phyloP scores from a whole-genome alignment of 2,888 invertebrate species.

The Limnephilus lunatus region DNA sequence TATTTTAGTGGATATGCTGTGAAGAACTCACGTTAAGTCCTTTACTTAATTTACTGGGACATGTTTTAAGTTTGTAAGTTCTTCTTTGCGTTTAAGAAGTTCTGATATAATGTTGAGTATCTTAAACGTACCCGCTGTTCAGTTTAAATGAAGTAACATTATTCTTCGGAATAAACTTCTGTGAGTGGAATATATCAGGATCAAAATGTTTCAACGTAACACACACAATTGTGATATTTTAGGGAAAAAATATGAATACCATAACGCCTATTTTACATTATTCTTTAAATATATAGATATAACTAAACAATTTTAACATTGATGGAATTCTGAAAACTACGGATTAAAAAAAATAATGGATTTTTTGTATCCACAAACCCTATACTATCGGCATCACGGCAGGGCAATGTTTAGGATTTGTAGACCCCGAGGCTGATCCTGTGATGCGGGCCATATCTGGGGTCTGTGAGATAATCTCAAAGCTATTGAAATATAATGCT shows the following conservation, averaged over 20 bases:
- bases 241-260: neutral
- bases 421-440: no score
- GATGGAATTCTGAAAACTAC: neutral
- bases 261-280: neutral
- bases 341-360: no score
- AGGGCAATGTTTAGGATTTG: no score
- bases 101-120: neutral
- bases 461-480: no score
- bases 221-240: neutral
- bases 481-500: no score
- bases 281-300: neutral
- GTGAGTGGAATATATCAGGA: neutral
- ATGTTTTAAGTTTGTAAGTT: neutral
- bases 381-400: no score
- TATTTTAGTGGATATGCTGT: neutral
- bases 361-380: no score
- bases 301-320: neutral
- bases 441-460: no score
- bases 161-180: neutral
- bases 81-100: neutral
- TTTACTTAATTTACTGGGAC: neutral
- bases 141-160: neutral
- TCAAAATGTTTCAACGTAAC: neutral
- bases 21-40: neutral
- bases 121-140: neutral